Evolutionary conservation across 2,797 vertebrate genomes (phyloP), one percentile per base, ranked within the genome.

Genomic region (Malacoctenus gilli): DNA sequence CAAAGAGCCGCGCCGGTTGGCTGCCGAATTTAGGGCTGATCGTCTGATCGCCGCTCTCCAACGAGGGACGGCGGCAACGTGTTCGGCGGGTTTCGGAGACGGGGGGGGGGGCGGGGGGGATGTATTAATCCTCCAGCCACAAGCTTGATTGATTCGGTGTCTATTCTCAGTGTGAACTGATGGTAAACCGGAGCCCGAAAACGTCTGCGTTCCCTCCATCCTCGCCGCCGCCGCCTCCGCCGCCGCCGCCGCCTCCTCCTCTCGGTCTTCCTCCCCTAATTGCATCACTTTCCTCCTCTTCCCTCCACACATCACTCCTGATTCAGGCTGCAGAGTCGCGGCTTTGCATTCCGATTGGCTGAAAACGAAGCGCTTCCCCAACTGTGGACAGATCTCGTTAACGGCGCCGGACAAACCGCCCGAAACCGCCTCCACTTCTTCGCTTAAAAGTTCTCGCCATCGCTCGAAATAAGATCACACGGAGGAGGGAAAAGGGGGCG

Each of bases 151-250:
- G 89, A 91, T 91, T 91, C 83, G 77, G 87, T 86, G 82, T 90
- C 91, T 91, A 91, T 92, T 92, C 86, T 90, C 91, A 89, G 89
- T 83, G 91, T 89, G 87, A 89, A 91, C 91, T 91, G 91, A 89
- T n/a, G n/a, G n/a, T n/a, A n/a, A n/a, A n/a, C n/a, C n/a, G n/a
- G n/a, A n/a, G n/a, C n/a, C n/a, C n/a, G n/a, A n/a, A n/a, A n/a
- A n/a, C n/a, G n/a, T n/a, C n/a, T n/a, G n/a, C n/a, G n/a, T n/a
- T 15, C 28, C 37, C 51, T n/a, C 64, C 21, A 15, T 57, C 50
- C 56, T 43, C 61, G 56, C 59, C 59, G 41, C 67, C 64, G n/a
- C n/a, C n/a, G n/a, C 37, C 51, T n/a, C 64, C 21, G 14, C 55
- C 50, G 55, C 41, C 61, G 56, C 59, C 59, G 41, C 67, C 64